Evolutionary conservation across 2,113 vertebrate species (phyloP), one percentile per base, ranked within the genome.

Genomic region (Lagopus leucura): DNA sequence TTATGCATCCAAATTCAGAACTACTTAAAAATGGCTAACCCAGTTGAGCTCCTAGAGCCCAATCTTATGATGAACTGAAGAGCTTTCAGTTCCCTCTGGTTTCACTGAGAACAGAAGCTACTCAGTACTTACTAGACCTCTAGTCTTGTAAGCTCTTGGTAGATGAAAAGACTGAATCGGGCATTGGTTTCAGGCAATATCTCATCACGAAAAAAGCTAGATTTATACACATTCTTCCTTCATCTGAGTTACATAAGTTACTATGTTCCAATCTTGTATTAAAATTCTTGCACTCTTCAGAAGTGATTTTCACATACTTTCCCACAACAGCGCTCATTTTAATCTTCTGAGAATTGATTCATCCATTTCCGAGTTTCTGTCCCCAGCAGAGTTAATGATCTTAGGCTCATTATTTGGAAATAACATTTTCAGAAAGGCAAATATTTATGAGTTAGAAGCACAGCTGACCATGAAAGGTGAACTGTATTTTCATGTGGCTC

Each of bases 371-470:
- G 38, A 67, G 32, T 40, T 20, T 70, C 91, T 86, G 32, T 21
- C 34, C 45, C 30, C n/a, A 57, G 67, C 27, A 67, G 80, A 95
- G 82, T 86, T 89, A 82, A 82, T 63, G 61, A 84, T 91, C 87
- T 96, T 69, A 78, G 50, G 27, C 24, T 65, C 67, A 71, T 91
- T 87, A 71, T 82, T 93, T 92, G 72, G 50, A 91, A 88, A 52
- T 36, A 65, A 47, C 10, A 6, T 79, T 97, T 94, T 90, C 50
- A 82, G 88, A 89, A 96, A 88, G 82, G 32, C 89, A 96, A 94
- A 96, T 96, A 95, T 92, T 93, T 96, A 72, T 71, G 34, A 81
- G 89, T 78, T 74, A 85, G 75, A 96, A 95, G 91, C 82, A 78
- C 88, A 92, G 85, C 91, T 94, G 89, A 91, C 88, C 30, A 2